Conservation (phyloP, 2,888 invertebrate genomes). For the Drosophila nr. perissopoda region DNA sequence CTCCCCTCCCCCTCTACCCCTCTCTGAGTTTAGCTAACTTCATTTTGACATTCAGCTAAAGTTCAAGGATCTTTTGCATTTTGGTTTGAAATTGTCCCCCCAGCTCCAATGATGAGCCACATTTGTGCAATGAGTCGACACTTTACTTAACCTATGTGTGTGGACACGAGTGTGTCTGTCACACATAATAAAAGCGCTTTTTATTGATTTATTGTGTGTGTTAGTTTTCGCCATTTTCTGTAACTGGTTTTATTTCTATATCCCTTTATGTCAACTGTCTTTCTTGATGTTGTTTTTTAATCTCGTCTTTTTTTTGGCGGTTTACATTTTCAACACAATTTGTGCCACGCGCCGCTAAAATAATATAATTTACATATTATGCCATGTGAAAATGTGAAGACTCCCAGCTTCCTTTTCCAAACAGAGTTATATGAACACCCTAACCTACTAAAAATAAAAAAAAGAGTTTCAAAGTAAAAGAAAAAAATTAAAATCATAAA, state of each 20-base stretch:
- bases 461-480: neutral
- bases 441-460: neutral
- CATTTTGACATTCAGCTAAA: slow-evolving; percentile 64
- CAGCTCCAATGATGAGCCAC: slow-evolving; percentile 14
- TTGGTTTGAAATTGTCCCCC: slow-evolving; percentile 14
- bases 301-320: slow-evolving; percentile 7
- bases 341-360: slow-evolving; percentile 42
- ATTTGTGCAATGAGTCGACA: slow-evolving; percentile 38
- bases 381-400: slow-evolving; percentile 30
- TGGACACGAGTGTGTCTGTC: slow-evolving; percentile 4
- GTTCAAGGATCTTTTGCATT: slow-evolving; percentile 68
- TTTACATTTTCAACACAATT: slow-evolving; percentile 26
- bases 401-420: neutral
- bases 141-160: slow-evolving; percentile 17
- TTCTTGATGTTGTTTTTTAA: neutral
- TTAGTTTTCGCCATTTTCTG: slow-evolving; percentile 28
- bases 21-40: slow-evolving; percentile 44
- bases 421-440: neutral
- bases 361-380: slow-evolving; percentile 64
- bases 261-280: neutral
- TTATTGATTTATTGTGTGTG: slow-evolving; percentile 46
- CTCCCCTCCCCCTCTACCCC: neutral
- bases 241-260: neutral
- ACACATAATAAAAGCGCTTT: slow-evolving; percentile 9
- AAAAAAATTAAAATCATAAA: neutral